Conservation (phyloP, 1,140 invertebrate genomes). For the Drosophila triauraria region DNA sequence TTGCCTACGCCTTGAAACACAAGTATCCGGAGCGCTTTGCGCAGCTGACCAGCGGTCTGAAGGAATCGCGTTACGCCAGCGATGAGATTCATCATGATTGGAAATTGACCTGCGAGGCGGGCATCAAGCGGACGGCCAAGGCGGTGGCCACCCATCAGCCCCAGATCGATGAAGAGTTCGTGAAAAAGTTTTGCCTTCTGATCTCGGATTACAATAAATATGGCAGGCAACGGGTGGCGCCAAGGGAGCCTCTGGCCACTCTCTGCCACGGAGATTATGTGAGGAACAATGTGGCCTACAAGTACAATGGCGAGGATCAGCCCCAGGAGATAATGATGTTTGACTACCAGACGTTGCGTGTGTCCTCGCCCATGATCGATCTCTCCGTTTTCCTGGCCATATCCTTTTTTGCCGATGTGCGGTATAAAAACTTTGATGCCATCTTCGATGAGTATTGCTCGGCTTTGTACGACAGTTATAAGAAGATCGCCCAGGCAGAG, state of each 20-base stretch:
- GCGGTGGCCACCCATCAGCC: conserved; percentile 47
- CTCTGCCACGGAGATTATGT: conserved; percentile 80
- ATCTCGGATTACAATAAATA: conserved; percentile 30
- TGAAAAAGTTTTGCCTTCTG: conserved; percentile 39
- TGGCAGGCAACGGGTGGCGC: conserved; percentile 53
- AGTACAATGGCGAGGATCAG: conserved; percentile 44
- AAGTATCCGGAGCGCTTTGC: conserved; percentile 47
- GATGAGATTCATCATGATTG: conserved; percentile 23
- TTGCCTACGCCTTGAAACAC: conserved; percentile 66
- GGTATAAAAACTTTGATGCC: conserved; percentile 61
- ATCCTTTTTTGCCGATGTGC: conserved; percentile 65
- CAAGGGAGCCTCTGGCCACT: conserved; percentile 64
- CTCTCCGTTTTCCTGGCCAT: conserved; percentile 66
- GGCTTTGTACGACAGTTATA: conserved; percentile 51
- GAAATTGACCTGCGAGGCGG: conserved; percentile 12
- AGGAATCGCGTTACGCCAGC: conserved; percentile 59
- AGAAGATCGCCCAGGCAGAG: conserved; percentile 11
- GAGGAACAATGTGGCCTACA: conserved; percentile 79
- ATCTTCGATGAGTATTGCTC: conserved; percentile 73
- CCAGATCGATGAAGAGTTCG: conserved; percentile 62
- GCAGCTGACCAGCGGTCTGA: conserved; percentile 36
- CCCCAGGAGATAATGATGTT: conserved; percentile 79
- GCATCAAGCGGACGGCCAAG: conserved; percentile 24
- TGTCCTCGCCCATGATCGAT: conserved; percentile 81
- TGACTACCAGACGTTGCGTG: conserved; percentile 78